Conservation (phyloP, 2,888 invertebrate species). For the Sceliomorpha sp. region DNA sequence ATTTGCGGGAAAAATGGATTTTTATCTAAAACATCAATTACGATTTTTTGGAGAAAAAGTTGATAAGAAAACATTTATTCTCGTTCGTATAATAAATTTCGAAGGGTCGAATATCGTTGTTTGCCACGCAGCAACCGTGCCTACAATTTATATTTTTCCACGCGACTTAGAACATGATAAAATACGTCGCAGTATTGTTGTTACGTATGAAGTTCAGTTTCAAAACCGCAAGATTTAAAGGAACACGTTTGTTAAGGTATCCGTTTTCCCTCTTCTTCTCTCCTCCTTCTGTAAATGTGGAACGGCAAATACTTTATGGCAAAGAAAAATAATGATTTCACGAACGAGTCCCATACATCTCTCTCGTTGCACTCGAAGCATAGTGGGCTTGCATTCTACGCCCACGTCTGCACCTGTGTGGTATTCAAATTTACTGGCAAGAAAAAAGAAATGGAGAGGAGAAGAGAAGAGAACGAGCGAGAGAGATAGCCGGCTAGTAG, state of each 20-base stretch:
- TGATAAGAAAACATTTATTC: too few relatives aligned
- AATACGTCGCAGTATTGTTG: too few relatives aligned
- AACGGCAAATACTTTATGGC: slow-evolving; percentile 53
- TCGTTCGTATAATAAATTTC: too few relatives aligned
- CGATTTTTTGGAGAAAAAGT: too few relatives aligned
- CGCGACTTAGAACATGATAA: too few relatives aligned
- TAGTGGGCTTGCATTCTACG: slow-evolving; percentile 55
- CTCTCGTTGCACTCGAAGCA: slow-evolving; percentile 54
- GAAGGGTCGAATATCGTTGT: too few relatives aligned
- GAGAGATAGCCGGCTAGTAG: slow-evolving; percentile 20
- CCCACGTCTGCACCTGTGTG: slow-evolving; percentile 59
- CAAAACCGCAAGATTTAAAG: background rate
- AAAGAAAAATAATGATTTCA: slow-evolving; percentile 56
- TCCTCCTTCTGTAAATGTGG: slow-evolving; percentile 48
- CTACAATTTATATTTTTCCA: too few relatives aligned
- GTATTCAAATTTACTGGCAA: slow-evolving; percentile 51
- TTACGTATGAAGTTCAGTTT: too few relatives aligned
- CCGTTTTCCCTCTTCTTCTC: slow-evolving; percentile 38
- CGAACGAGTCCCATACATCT: slow-evolving; percentile 55
- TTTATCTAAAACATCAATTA: too few relatives aligned
- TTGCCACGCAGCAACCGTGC: too few relatives aligned
- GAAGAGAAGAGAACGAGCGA: slow-evolving; percentile 20
- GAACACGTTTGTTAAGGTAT: slow-evolving; percentile 44
- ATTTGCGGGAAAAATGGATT: too few relatives aligned
- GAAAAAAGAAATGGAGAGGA: slow-evolving; percentile 11